These are phyloP conservation scores for Cheumatopsyche charites DNA, from an alignment of 1,140 invertebrate species.

Conservation along the genomic window DNA sequence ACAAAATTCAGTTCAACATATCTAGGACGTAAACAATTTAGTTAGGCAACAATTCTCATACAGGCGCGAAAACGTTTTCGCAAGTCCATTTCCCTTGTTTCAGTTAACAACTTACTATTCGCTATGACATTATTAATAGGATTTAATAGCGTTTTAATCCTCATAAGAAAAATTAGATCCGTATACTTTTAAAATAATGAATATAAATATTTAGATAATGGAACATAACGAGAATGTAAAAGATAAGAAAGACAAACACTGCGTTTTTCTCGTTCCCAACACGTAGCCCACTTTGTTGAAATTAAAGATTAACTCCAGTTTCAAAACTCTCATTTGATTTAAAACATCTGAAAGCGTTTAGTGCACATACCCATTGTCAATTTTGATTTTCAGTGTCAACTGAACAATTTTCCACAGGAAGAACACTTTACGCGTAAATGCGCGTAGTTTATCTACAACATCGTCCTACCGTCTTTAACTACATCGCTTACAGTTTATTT, in stretches of 20 bases:
- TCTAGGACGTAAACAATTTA: slow-evolving; percentile 7
- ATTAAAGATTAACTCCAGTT: too few relatives aligned
- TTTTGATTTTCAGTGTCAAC: slow-evolving; percentile 22
- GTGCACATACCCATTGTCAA: background rate
- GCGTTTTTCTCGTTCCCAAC: too few relatives aligned
- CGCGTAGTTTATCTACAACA: slow-evolving; percentile 8
- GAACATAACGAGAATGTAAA: too few relatives aligned
- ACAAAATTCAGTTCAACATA: background rate
- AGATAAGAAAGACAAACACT: too few relatives aligned
- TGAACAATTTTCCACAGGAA: slow-evolving; percentile 20
- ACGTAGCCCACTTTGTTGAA: too few relatives aligned
- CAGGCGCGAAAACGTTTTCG: slow-evolving; percentile 4
- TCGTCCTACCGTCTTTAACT: slow-evolving; percentile 3
- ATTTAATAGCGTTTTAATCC: too few relatives aligned
- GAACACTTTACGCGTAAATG: slow-evolving; percentile 13
- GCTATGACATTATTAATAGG: too few relatives aligned
- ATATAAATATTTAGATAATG: too few relatives aligned
- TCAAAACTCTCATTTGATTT: too few relatives aligned
- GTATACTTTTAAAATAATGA: too few relatives aligned
- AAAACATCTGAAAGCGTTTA: too few relatives aligned
- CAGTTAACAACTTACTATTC: background rate
- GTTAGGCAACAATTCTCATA: background rate
- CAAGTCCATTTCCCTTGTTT: background rate
- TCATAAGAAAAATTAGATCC: too few relatives aligned
- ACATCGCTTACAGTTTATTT: slow-evolving; percentile 4